Evolutionary conservation across 2,113 vertebrate genomes (phyloP), one percentile per base, ranked within the genome.

Genomic region (Oreochromis aureus): DNA sequence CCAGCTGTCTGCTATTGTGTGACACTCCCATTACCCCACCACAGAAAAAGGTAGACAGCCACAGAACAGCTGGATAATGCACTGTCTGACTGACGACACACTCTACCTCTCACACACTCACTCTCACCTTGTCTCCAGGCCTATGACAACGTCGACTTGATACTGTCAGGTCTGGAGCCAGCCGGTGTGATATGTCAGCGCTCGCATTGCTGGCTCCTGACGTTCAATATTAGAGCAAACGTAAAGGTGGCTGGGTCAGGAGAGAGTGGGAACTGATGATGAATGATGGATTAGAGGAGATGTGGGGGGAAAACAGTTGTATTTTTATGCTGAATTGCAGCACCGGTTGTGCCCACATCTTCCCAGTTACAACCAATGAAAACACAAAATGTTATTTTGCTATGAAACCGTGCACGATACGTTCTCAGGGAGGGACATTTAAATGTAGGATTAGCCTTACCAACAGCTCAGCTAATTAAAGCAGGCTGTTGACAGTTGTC

Each of bases 31-130:
- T 96, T 95, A 95, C 89, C 84, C 94, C 36, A 66, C 90, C 90
- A 94, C 88, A 93, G 88, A 91, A 91, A 92, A 86, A 94, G 94
- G 92, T 85, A 94, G 95, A 96, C 94, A 93, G 90, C 88, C 93
- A 90, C 87, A 87, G 95, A 94, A 94, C 92, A 90, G 94, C 93
- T 92, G 95, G 94, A 95, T 95, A 96, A 96, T 96, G 92, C 95
- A 95, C 88, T 95, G 93, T 91, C 90, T 95, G 95, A 90, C 89
- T 93, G 94, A 93, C 93, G 90, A 93, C 91, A 93, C 92, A 95
- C 94, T 94, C 91, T 86, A 93, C 82, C 93, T 86, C 91, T 90
- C 90, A 81, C 88, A 87, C 94, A 71, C 89, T 80, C 88, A 91
- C 78, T 89, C 89, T 95, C 94, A 93, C 94, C 95, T 94, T 58